phyloP scores from a whole-genome alignment of 1,140 invertebrate species.

The Condylostylus longicornis region DNA sequence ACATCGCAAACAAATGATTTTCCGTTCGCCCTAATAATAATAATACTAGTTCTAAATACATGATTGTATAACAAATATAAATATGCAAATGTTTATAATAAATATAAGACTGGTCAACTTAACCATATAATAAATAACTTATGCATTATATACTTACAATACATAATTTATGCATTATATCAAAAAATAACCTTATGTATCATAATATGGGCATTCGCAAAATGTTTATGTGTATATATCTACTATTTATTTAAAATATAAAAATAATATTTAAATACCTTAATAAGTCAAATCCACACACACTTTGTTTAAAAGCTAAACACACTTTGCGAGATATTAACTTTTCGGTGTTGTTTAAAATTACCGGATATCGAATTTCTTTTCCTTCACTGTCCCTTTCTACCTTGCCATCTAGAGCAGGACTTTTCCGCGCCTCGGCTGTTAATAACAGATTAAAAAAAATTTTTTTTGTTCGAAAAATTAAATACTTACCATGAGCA shows the following conservation, averaged over 20 bases:
- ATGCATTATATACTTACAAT: background rate
- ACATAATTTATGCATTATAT: too few species aligned
- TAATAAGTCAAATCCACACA: slow-evolving; percentile 97
- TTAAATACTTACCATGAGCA: too few species aligned
- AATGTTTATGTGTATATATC: too few species aligned
- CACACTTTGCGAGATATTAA: slow-evolving; percentile 98
- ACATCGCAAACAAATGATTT: slow-evolving; percentile 99
- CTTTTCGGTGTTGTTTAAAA: slow-evolving; percentile 94
- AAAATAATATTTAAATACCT: slow-evolving; percentile 38
- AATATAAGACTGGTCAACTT: too few species aligned
- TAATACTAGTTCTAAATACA: background rate
- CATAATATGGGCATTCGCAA: too few species aligned
- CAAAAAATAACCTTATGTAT: too few species aligned
- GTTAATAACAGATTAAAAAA: too few species aligned
- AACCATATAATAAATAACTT: too few species aligned
- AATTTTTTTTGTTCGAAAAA: too few species aligned
- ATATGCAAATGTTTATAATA: too few species aligned
- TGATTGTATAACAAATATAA: too few species aligned
- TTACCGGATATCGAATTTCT: slow-evolving; percentile 96
- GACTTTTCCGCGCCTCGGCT: slow-evolving; percentile 97
- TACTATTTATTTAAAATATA: too few species aligned
- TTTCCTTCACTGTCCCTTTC: slow-evolving; percentile 96
- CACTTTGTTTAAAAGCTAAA: slow-evolving; percentile 95
- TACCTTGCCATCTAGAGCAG: slow-evolving; percentile 94
- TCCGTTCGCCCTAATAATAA: slow-evolving; percentile 75